A percentile compares a stretch with the other conserved stretches of the same genome.
These are phyloP conservation scores for Chelonoidis abingdonii DNA, from an alignment of 2,113 vertebrate genomes.

Conservation along the genomic window DNA sequence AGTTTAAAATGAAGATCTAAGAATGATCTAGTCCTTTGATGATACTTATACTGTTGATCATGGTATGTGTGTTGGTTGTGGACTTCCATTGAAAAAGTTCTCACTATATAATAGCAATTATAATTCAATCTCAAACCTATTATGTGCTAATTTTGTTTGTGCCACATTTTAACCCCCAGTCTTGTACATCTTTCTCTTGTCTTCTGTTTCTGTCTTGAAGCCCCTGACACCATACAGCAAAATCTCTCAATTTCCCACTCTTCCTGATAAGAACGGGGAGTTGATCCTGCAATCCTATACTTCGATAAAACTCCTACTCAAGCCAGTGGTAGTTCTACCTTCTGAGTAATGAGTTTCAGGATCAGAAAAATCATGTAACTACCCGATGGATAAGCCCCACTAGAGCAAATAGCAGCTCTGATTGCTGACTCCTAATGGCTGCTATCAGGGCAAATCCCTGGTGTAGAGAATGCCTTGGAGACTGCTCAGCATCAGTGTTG, in stretches of 20 bases:
- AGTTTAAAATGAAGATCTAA: neutral
- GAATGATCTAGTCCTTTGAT: neutral
- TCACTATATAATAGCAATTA: neutral
- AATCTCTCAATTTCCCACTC: neutral
- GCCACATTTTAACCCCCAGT: neutral
- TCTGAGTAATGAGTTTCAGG: neutral
- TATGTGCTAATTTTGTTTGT: neutral
- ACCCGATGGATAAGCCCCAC: neutral
- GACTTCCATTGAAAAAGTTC: neutral
- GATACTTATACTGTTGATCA: neutral
- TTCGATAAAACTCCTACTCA: neutral
- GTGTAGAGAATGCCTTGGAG: neutral
- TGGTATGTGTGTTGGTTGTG: neutral
- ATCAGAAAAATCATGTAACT: neutral
- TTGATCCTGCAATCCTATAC: neutral
- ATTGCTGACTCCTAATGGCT: neutral
- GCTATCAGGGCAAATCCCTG: neutral
- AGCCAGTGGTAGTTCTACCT: fast-evolving
- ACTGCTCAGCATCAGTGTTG: neutral
- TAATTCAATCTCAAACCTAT: neutral
- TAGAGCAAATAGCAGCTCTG: neutral
- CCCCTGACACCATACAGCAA: neutral
- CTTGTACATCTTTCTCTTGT: neutral
- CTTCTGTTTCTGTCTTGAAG: neutral
- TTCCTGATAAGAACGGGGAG: fast-evolving